These are phyloP conservation scores for Trachelus troglodyta DNA, from an alignment of 2,888 invertebrate species.

Conservation along the genomic window DNA sequence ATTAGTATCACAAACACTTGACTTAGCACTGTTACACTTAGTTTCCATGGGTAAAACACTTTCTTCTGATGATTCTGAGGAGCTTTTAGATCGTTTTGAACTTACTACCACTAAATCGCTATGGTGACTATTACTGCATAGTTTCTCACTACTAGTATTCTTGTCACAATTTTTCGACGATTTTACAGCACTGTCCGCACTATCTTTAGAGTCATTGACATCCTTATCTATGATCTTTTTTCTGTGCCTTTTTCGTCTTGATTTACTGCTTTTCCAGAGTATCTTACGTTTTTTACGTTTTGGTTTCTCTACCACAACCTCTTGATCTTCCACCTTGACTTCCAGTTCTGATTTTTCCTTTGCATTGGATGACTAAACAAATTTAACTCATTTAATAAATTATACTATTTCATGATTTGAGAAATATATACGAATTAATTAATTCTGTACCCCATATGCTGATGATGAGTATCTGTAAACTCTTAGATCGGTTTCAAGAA, in stretches of 20 bases:
- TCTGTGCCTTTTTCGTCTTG: constrained; percentile 29
- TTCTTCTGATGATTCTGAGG: constrained; percentile 42
- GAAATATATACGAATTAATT: background rate
- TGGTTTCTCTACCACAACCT: background rate
- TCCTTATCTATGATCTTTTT: constrained; percentile 30
- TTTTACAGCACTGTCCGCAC: constrained; percentile 29
- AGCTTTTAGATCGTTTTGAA: constrained; percentile 34
- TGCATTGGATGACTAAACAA: constrained; percentile 21
- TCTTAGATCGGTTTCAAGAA: constrained; percentile 68
- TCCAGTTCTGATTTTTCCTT: constrained; percentile 23
- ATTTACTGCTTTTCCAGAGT: constrained; percentile 47
- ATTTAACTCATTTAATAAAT: background rate
- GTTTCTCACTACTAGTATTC: constrained; percentile 36
- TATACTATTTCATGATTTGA: background rate
- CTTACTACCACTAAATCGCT: constrained; percentile 25
- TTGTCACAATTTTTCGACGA: constrained; percentile 38
- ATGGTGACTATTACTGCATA: constrained; percentile 41
- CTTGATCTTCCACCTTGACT: constrained; percentile 16
- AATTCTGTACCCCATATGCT: background rate
- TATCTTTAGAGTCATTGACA: constrained; percentile 23
- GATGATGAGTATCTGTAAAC: constrained; percentile 64
- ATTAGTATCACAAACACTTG: constrained; percentile 42
- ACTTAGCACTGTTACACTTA: constrained; percentile 32
- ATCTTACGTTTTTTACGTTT: background rate
- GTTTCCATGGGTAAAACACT: constrained; percentile 25